Base-by-base conservation (phyloP, 2,797 vertebrate species). In the Rallus crepitans region DNA sequence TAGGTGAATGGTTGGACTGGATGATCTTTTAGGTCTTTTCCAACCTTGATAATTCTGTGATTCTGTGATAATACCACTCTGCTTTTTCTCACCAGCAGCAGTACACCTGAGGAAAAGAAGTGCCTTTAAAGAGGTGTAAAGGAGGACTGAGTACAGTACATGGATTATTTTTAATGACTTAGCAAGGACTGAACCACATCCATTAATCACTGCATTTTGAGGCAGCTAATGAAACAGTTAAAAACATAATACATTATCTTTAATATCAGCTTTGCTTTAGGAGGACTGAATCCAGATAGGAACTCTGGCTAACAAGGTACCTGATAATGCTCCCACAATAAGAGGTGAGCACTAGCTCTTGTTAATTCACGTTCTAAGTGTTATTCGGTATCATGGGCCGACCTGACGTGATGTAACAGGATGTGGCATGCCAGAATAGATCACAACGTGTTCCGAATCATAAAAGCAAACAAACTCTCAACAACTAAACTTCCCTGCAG, bases 391-490 rank as follows among this genome's bases (percentile, higher is more conserved):
- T 80, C 85, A 23, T 3, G 0, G 64, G 30, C 63, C 90, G 89
- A 73, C 60, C 59, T 3, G 1, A 91, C 5, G 6, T 60, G 93
- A 94, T 94, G 59, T 95, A 96, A 93, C 73, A 84, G 81, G 83
- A 92, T 77, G 82, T 95, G 91, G 42, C 93, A 92, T 47, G 79
- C 81, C 82, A 94, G 94, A 92, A 93, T 25, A 33, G 64, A 89
- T 68, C 65, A 68, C 75, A 64, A 76, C 39, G 66, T n/a, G 82
- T 68, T 55, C 33, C 9, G 91, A 95, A 95, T 92, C 7, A 3
- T 78, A 95, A 96, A 87, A 82, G 40, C 75, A 82, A 89, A 72
- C n/a, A 71, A 82, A 80, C 37, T 28, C 39, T 72, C 39, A 59
- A 66, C 40, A 42, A 37, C 61, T 52, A 48, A 94, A 88, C 69